A percentile compares a stretch with the other conserved stretches of the same genome.
Conservation (phyloP, 2,797 vertebrate species). For the Enteromius radiatus region DNA sequence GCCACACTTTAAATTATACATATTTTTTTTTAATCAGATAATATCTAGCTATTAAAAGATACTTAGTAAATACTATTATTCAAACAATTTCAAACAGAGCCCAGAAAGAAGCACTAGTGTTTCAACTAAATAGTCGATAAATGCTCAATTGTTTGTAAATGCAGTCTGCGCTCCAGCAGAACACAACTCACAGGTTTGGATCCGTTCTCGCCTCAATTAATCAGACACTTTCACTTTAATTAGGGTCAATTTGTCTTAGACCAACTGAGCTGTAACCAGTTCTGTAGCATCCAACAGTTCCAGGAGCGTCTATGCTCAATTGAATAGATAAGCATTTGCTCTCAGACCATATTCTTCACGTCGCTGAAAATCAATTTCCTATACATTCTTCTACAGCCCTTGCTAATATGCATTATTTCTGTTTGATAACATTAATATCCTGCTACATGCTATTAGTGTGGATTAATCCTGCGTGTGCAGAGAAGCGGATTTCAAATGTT, state of each 20-base stretch:
- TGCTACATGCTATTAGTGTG: conserved; percentile 35
- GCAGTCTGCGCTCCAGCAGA: background rate
- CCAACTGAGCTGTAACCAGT: conserved; percentile 36
- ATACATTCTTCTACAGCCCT: conserved; percentile 30
- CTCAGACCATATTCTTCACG: conserved; percentile 28
- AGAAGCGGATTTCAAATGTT: conserved; percentile 11
- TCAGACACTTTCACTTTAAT: conserved; percentile 72
- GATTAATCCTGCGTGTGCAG: conserved; percentile 42
- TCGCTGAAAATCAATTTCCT: conserved; percentile 50
- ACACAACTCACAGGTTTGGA: conserved; percentile 53
- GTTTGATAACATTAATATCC: conserved; percentile 51
- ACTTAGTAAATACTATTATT: background rate
- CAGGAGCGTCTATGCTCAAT: background rate
- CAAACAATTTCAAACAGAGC: background rate
- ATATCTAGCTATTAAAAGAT: conserved; percentile 1
- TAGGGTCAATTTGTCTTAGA: conserved; percentile 66
- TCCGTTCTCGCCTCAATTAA: conserved; percentile 70
- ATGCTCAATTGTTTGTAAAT: conserved; percentile 39
- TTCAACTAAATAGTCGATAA: conserved; percentile 25
- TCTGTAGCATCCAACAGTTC: background rate
- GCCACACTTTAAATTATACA: background rate
- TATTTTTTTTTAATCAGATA: conserved; percentile 5
- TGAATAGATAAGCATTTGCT: conserved; percentile 36
- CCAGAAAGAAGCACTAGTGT: background rate
- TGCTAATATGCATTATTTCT: conserved; percentile 49